These are phyloP conservation scores for Tribolium castaneum DNA, from an alignment of 1,140 invertebrate species.

Conservation along the genomic window DNA sequence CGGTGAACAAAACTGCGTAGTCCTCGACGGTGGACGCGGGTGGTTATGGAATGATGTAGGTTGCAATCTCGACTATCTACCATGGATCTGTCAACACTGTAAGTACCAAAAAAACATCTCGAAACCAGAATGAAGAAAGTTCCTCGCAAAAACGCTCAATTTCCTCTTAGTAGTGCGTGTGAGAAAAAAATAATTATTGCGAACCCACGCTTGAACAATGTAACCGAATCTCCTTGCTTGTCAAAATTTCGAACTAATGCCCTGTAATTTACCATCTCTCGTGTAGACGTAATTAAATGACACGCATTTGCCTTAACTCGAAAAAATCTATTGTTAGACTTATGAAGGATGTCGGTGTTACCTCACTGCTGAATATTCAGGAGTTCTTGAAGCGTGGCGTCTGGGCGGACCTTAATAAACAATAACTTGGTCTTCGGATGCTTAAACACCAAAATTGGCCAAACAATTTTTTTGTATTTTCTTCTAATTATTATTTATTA, in stretches of 20 bases:
- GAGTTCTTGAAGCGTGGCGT: conserved; percentile 34
- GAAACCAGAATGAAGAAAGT: background rate
- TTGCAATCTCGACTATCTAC: conserved; percentile 91
- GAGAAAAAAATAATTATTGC: no score
- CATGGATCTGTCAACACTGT: conserved; percentile 94
- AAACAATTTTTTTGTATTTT: background rate
- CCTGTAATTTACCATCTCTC: background rate
- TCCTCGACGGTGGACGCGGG: conserved; percentile 86
- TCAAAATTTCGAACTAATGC: background rate
- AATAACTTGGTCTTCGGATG: conserved; percentile 11
- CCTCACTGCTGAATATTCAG: conserved; percentile 31
- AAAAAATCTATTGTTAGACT: conserved; percentile 28
- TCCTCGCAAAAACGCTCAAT: no score
- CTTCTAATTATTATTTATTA: background rate
- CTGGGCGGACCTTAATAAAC: conserved; percentile 26
- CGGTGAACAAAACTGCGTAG: conserved; percentile 93
- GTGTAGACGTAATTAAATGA: background rate
- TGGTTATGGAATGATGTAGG: conserved; percentile 97
- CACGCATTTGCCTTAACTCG: background rate
- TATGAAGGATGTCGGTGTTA: conserved; percentile 40
- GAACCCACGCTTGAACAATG: no score
- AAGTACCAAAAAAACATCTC: conserved; percentile 63
- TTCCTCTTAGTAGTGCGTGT: no score
- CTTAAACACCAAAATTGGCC: conserved; percentile 4
- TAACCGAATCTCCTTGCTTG: background rate